phyloP scores from a whole-genome alignment of 2,113 vertebrate species.

The Rhabdornis inornatus region DNA sequence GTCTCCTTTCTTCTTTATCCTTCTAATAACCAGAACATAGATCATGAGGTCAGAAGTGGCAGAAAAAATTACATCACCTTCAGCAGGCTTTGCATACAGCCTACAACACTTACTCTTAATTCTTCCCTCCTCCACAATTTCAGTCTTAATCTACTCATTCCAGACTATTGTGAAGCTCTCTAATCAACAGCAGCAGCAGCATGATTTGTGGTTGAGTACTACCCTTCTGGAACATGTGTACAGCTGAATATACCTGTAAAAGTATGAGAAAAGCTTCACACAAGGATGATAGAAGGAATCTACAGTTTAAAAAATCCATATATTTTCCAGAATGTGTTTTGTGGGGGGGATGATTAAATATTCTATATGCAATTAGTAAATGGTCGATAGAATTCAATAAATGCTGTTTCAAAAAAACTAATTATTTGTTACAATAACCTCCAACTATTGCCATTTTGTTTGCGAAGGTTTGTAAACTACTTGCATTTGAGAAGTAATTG shows the following conservation, averaged over 20 bases:
- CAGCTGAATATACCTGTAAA: not conserved
- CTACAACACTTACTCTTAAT: not conserved
- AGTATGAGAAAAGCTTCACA: not conserved
- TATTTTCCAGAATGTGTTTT: not conserved
- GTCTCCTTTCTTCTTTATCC: not conserved
- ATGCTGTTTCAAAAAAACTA: slow-evolving; percentile 68
- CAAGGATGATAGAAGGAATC: not conserved
- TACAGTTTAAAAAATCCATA: slow-evolving; percentile 10
- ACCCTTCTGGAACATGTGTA: not conserved
- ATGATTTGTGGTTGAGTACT: not conserved
- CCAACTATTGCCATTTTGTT: slow-evolving; percentile 68
- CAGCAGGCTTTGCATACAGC: not conserved
- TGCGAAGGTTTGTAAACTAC: slow-evolving; percentile 79
- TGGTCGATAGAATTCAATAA: slow-evolving; percentile 75
- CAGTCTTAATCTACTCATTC: not conserved
- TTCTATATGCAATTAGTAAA: slow-evolving; percentile 69
- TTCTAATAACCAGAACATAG: not conserved
- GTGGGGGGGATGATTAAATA: slow-evolving; percentile 21
- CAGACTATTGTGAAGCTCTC: not conserved
- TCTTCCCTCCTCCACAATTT: not conserved
- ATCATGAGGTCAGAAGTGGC: not conserved
- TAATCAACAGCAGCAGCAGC: not conserved
- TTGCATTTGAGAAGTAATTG: slow-evolving; percentile 81
- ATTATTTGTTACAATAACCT: slow-evolving; percentile 80
- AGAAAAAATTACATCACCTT: not conserved